Evolutionary conservation across 2,797 vertebrate species (phyloP).

Genomic region (Gallinago solitaria): DNA sequence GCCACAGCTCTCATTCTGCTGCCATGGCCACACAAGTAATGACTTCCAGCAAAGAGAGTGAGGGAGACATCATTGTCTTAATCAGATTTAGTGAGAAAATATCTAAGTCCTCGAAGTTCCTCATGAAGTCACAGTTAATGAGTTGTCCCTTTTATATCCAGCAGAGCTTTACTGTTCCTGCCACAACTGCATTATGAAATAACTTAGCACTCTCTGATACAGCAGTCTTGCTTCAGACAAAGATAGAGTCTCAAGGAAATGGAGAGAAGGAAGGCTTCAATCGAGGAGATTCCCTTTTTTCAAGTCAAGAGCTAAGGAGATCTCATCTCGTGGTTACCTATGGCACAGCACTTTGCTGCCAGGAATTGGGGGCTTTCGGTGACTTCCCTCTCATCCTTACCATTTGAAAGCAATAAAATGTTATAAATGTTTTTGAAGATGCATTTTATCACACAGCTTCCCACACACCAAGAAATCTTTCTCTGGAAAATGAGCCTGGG

Average conservation of each 20-base stretch:
- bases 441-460: not conserved
- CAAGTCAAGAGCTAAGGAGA: not conserved
- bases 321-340: not conserved
- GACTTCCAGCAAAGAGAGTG: not conserved
- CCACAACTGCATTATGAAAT: not conserved
- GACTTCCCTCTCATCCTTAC: not conserved
- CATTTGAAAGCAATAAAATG: not conserved
- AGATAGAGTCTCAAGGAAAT: not conserved
- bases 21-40: rapidly evolving
- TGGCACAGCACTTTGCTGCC: not conserved
- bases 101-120: not conserved
- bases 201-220: not conserved
- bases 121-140: not conserved
- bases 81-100: not conserved
- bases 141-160: not conserved
- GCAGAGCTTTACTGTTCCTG: not conserved
- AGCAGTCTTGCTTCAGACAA: not conserved
- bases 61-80: not conserved
- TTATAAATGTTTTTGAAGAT: not conserved
- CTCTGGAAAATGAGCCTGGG: not conserved
- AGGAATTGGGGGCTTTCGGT: not conserved
- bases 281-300: not conserved
- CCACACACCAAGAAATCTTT: not conserved
- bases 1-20: not conserved
- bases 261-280: not conserved